These are phyloP conservation scores for Cyaniris semiargus DNA, from an alignment of 2,888 invertebrate genomes.

Conservation along the genomic window DNA sequence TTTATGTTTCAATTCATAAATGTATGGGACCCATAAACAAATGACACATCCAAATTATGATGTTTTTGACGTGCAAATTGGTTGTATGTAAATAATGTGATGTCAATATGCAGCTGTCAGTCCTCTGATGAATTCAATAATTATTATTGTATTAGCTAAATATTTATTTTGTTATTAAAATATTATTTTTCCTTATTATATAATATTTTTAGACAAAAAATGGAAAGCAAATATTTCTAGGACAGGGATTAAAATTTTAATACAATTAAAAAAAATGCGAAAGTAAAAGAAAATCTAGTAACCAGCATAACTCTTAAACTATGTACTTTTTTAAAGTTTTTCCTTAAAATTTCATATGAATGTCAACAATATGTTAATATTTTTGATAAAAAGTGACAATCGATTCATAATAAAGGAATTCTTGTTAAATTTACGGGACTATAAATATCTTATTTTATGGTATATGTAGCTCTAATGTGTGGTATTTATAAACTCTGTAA, in stretches of 20 bases:
- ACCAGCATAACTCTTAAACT: no score
- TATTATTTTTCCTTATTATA: no score
- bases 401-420: conserved; percentile 3
- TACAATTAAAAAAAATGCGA: no score
- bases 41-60: neutral
- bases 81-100: neutral
- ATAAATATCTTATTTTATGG: conserved; percentile 24
- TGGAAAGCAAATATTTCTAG: no score
- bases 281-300: no score
- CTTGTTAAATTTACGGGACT: conserved; percentile 11
- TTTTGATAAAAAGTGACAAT: conserved; percentile 21
- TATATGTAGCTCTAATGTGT: conserved; percentile 20
- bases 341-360: neutral
- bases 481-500: conserved; percentile 53
- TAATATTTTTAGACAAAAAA: no score
- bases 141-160: neutral
- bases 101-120: neutral
- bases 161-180: no score
- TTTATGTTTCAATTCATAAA: conserved; percentile 9
- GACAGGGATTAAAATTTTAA: no score
- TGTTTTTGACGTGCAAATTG: conserved; percentile 9
- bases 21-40: conserved; percentile 3
- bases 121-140: neutral
- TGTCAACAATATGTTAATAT: conserved; percentile 9
- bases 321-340: no score